Evolutionary conservation across 2,888 invertebrate genomes (phyloP).

Genomic region (Meganola albula): DNA sequence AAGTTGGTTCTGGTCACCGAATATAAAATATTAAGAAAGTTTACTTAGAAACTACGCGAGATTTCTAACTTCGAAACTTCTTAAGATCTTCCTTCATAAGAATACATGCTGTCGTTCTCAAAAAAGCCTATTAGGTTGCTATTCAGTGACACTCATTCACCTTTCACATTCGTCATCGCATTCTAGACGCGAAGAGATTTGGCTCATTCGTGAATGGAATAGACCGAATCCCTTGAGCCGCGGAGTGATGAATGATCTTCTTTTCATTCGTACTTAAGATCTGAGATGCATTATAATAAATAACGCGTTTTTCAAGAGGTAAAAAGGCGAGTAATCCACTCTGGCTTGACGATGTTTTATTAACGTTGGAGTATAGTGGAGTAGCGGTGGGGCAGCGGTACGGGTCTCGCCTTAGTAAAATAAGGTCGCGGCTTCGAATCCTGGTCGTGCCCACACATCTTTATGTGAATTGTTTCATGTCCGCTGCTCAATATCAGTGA

Average conservation of each 20-base stretch:
- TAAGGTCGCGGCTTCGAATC: no score
- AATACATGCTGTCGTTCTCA: conserved; percentile 31
- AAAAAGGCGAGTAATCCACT: conserved; percentile 1
- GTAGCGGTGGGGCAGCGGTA: no score
- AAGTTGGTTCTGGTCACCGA: no score
- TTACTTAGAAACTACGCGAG: no score
- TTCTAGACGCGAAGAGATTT: conserved; percentile 65
- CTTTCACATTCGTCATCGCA: conserved; percentile 43
- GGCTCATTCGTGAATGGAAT: conserved; percentile 56
- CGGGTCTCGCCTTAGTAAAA: no score
- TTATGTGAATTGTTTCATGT: no score
- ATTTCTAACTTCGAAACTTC: no score
- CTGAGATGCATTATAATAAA: conserved; percentile 40
- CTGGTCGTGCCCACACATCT: no score
- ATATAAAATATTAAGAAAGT: no score
- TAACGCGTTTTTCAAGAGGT: conserved; percentile 20
- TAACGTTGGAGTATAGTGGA: no score
- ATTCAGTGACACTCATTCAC: conserved; percentile 36
- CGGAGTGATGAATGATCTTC: conserved; percentile 68
- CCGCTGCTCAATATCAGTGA: no score
- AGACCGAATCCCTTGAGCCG: conserved; percentile 62
- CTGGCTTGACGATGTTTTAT: neutral
- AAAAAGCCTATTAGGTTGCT: conserved; percentile 29
- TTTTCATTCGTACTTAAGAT: conserved; percentile 58
- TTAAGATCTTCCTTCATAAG: conserved; percentile 16